phyloP scores from a whole-genome alignment of 1,140 invertebrate species.

The Helicoverpa armigera region DNA sequence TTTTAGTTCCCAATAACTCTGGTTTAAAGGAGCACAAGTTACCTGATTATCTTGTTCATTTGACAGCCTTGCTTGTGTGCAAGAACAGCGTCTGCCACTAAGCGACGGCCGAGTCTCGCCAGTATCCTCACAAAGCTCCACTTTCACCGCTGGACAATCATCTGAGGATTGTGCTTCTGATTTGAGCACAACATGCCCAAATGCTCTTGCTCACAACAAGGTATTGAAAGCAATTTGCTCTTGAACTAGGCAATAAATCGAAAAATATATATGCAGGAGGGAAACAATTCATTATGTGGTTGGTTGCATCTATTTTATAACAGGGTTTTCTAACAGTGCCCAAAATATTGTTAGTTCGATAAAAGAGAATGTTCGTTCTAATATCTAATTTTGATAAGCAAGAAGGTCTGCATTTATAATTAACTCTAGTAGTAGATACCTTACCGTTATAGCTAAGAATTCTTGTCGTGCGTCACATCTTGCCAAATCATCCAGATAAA shows the following conservation, averaged over 20 bases:
- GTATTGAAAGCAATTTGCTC: slow-evolving; percentile 69
- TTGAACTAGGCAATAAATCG: not conserved
- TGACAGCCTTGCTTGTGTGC: slow-evolving; percentile 95
- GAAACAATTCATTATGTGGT: not conserved
- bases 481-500: not conserved
- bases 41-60: not conserved
- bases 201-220: slow-evolving; percentile 87
- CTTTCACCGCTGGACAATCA: slow-evolving; percentile 73
- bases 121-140: slow-evolving; percentile 75
- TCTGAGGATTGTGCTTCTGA: slow-evolving; percentile 86
- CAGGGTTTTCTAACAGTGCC: not conserved
- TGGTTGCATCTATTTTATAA: not conserved
- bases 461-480: no score
- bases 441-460: no score
- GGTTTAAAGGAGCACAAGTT: not conserved
- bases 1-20: not conserved
- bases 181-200: slow-evolving; percentile 64
- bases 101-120: slow-evolving; percentile 90
- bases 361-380: not conserved
- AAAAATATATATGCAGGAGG: not conserved
- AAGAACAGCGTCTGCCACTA: slow-evolving; percentile 95
- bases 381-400: no score
- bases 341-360: no score
- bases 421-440: no score
- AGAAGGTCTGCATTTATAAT: no score